phyloP scores from a whole-genome alignment of 2,888 invertebrate species.

The Lymantria dispar region DNA sequence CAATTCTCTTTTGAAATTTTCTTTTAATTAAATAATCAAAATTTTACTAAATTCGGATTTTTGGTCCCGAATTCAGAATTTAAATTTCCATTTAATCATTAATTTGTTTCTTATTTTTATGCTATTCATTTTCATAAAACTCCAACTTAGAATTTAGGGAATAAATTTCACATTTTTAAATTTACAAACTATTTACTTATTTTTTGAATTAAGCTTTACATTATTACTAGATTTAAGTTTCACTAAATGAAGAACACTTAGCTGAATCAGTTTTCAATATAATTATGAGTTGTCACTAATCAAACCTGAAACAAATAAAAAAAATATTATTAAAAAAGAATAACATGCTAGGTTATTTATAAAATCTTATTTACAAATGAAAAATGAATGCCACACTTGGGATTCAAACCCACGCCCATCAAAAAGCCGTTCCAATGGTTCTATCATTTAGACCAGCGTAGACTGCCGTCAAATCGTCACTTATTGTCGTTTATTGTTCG shows the following conservation, averaged over 20 bases:
- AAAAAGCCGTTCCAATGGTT: no score
- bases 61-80: conserved; percentile 39
- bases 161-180: no score
- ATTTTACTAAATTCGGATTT: conserved; percentile 38
- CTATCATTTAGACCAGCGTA: no score
- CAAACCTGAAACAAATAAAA: conserved; percentile 61
- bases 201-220: conserved; percentile 8
- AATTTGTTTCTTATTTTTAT: conserved; percentile 37
- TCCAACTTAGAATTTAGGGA: no score
- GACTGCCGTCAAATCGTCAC: no score
- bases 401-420: no score
- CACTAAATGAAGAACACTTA: conserved; percentile 27
- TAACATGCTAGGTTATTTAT: no score
- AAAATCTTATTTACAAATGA: background rate
- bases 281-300: conserved; percentile 41
- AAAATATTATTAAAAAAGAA: no score
- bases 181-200: background rate
- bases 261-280: conserved; percentile 38
- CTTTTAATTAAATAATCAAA: conserved; percentile 5
- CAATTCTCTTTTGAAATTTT: background rate
- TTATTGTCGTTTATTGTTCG: no score
- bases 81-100: conserved; percentile 56
- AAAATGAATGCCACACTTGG: no score
- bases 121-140: conserved; percentile 35
- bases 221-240: conserved; percentile 12